Evolutionary conservation across 2,888 invertebrate species (phyloP).

Genomic region (Hyles lineata): DNA sequence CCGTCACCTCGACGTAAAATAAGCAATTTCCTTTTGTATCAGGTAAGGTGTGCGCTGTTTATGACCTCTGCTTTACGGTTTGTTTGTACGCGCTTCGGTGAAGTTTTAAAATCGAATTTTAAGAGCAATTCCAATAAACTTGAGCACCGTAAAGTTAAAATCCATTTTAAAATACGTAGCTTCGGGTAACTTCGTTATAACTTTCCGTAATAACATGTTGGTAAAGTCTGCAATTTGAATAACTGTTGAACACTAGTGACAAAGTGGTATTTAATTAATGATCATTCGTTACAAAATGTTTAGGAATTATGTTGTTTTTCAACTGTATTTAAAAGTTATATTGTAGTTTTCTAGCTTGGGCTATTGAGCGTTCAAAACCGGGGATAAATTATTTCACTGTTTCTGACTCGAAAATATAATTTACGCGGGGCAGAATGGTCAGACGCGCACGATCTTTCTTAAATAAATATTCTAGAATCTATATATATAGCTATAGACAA

Average conservation of each 20-base stretch:
- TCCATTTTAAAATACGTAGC: slow-evolving; percentile 26
- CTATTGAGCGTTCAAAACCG: no score
- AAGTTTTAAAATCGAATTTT: slow-evolving; percentile 71
- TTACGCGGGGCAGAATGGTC: no score
- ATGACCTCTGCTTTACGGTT: slow-evolving; percentile 77
- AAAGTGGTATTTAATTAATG: background rate
- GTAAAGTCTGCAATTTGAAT: background rate
- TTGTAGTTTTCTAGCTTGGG: background rate
- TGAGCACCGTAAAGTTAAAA: slow-evolving; percentile 41
- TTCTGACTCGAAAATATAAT: no score
- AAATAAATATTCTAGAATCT: no score
- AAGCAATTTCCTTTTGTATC: slow-evolving; percentile 83
- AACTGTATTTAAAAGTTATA: background rate
- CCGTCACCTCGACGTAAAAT: slow-evolving; percentile 78
- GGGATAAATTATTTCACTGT: no score
- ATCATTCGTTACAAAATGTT: background rate
- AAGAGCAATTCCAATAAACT: slow-evolving; percentile 63
- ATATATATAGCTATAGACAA: no score
- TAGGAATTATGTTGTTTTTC: no score
- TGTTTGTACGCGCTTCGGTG: slow-evolving; percentile 66
- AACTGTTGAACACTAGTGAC: background rate
- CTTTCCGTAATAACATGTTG: slow-evolving; percentile 23
- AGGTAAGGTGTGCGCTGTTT: slow-evolving; percentile 73
- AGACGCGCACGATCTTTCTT: no score
- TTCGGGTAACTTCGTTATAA: slow-evolving; percentile 30